Base-by-base conservation (phyloP, 2,113 vertebrate species). In the Siniperca chuatsi region DNA sequence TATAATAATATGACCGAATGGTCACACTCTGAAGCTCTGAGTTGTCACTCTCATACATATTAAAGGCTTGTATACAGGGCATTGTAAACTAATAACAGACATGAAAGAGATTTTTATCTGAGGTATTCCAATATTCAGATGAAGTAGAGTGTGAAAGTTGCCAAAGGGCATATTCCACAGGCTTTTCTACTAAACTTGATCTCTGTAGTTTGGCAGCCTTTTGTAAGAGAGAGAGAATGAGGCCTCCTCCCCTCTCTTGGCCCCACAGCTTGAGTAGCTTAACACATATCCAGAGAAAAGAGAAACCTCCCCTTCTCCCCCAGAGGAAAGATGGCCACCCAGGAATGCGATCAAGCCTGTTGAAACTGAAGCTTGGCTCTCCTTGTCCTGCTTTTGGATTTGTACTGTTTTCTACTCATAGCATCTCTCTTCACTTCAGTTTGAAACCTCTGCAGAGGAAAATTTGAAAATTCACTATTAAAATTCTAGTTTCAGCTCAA, bases 241-340 rank as follows among this genome's bases (percentile, higher is more conserved):
- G 42, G 48, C 83, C 58, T 74, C 66, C 23, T 33, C 70, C 83
- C 81, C 67, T n/a, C n/a, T 42, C 21, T 21, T 64, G 82, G 89
- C 84, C 89, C 66, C 86, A 55, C 57, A 71, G 64, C 50, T 55
- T 73, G 62, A 76, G 46, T 25, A 6, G 12, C 89, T 89, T 91
- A 87, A 88, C 37, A 58, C 54, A 48, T 23, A 70, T 57, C 67
- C 25, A 16, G 16, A 82, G 60, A 44, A 52, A 62, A 6, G 15
- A 57, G 76, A 83, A 77, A 54, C 42, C 75, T 71, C 54, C 46
- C 18, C 61, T 84, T 46, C 67, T 74, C 60, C 37, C 71, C 73
- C 18, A 79, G 54, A 23, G 50, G 54, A 23, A 46, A 37, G 23
- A 77, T 23, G 42, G 60, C 52, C 6, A 48, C 69, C 35, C 67